phyloP scores from a whole-genome alignment of 92 coral and sea anemone species.

The Palythoa heliodiscus region DNA sequence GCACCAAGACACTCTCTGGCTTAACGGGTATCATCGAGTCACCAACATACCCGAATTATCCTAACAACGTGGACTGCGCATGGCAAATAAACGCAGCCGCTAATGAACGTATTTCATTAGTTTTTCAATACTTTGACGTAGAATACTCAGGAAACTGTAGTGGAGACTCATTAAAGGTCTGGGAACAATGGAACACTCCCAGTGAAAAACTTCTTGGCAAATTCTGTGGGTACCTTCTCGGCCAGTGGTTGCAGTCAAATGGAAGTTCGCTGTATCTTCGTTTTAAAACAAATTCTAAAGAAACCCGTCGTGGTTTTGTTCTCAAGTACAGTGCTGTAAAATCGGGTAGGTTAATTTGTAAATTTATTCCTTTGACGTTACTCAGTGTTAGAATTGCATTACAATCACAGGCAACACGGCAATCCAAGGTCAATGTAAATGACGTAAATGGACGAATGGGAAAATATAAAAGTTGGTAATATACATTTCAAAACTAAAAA shows the following conservation, averaged over 20 bases:
- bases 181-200: conserved; percentile 52
- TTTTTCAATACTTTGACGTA: conserved; percentile 60
- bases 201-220: conserved; percentile 47
- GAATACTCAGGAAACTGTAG: conserved; percentile 55
- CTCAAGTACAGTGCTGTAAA: conserved; percentile 56
- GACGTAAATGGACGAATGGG: no score
- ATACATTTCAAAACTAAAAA: no score
- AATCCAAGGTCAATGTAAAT: no score
- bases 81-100: conserved; percentile 56
- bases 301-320: conserved; percentile 55
- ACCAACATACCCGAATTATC: conserved; percentile 62
- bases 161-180: conserved; percentile 57
- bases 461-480: no score
- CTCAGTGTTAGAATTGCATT: no score
- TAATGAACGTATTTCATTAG: conserved; percentile 61
- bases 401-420: no score
- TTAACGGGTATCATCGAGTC: conserved; percentile 49
- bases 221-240: conserved; percentile 59
- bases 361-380: no score
- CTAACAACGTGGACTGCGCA: conserved; percentile 63
- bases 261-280: conserved; percentile 50
- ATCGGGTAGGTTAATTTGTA: conserved; percentile 42
- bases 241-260: conserved; percentile 67
- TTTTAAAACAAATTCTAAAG: conserved; percentile 47
- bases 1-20: conserved; percentile 52